Evolutionary conservation across 2,113 vertebrate species (phyloP).

Genomic region (Sorex araneus): DNA sequence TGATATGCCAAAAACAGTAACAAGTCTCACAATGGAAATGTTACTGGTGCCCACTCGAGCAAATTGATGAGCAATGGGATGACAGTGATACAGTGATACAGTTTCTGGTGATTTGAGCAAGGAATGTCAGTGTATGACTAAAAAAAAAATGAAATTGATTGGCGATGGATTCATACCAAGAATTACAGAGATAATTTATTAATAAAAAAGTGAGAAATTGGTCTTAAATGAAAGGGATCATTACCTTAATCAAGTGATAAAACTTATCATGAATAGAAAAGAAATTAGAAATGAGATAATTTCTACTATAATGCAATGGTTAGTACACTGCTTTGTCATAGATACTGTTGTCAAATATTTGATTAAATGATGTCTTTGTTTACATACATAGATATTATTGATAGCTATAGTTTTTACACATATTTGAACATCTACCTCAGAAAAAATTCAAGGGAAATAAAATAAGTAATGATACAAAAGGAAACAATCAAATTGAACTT

Average conservation of each 20-base stretch:
- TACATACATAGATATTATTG: too few species aligned
- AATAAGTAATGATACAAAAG: slow-evolving; percentile 29
- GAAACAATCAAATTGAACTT: neutral
- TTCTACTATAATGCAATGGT: neutral
- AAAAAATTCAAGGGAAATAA: slow-evolving; percentile 22
- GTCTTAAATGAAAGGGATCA: neutral
- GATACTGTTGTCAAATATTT: neutral
- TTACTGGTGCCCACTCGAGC: too few species aligned
- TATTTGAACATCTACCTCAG: neutral
- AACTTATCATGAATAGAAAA: neutral
- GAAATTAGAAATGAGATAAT: neutral
- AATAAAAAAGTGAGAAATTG: neutral
- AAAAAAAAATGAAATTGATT: slow-evolving; percentile 3
- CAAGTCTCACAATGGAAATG: too few species aligned
- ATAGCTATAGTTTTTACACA: neutral
- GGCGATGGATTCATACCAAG: neutral
- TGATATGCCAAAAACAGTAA: too few species aligned
- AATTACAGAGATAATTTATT: neutral
- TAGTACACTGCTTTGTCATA: neutral
- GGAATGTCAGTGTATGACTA: neutral
- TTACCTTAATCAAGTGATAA: neutral
- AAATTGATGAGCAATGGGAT: too few species aligned
- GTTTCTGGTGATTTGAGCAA: slow-evolving; percentile 1
- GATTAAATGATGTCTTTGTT: neutral
- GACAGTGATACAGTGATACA: too few species aligned